A percentile compares a stretch with the other conserved stretches of the same genome.
Evolutionary conservation across 2,797 vertebrate species (phyloP).

Genomic region (Scarus forsteni): DNA sequence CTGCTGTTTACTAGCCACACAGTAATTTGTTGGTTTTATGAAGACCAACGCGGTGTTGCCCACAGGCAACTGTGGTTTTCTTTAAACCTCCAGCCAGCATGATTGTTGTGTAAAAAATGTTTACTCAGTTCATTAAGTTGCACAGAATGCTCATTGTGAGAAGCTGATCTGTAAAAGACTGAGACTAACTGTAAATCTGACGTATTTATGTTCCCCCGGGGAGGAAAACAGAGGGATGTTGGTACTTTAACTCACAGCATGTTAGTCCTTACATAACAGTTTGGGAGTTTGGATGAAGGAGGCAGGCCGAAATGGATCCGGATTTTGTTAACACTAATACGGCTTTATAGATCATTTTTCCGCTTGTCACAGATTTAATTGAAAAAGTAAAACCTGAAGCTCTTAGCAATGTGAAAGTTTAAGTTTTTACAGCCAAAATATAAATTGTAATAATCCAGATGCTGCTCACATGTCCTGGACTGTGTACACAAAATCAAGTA

Average conservation of each 20-base stretch:
- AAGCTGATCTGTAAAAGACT: slow-evolving; percentile 43
- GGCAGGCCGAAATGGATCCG: slow-evolving; percentile 37
- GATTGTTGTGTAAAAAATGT: slow-evolving; percentile 53
- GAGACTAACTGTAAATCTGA: slow-evolving; percentile 59
- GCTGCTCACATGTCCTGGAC: slow-evolving; percentile 17
- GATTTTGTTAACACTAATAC: slow-evolving; percentile 43
- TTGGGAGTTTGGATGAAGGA: slow-evolving; percentile 20
- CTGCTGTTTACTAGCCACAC: slow-evolving; percentile 55
- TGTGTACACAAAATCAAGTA: slow-evolving; percentile 20
- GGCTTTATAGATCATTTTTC: slow-evolving; percentile 28
- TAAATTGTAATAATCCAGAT: slow-evolving; percentile 3
- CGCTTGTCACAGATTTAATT: slow-evolving; percentile 6
- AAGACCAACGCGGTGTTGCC: slow-evolving; percentile 71
- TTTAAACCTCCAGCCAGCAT: slow-evolving; percentile 50
- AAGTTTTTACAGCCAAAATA: slow-evolving; percentile 17
- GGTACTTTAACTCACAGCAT: slow-evolving; percentile 41
- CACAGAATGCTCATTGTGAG: slow-evolving; percentile 49
- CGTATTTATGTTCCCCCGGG: slow-evolving; percentile 39
- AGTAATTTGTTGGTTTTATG: slow-evolving; percentile 68
- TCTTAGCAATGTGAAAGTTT: slow-evolving; percentile 6
- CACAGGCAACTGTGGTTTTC: slow-evolving; percentile 52
- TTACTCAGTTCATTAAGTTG: slow-evolving; percentile 49
- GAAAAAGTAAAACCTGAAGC: slow-evolving; percentile 10
- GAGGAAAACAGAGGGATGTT: slow-evolving; percentile 26
- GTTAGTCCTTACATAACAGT: slow-evolving; percentile 46